These are phyloP conservation scores for Typhlichthys eigenmanni DNA, from an alignment of 2,797 vertebrate species.

Conservation along the genomic window DNA sequence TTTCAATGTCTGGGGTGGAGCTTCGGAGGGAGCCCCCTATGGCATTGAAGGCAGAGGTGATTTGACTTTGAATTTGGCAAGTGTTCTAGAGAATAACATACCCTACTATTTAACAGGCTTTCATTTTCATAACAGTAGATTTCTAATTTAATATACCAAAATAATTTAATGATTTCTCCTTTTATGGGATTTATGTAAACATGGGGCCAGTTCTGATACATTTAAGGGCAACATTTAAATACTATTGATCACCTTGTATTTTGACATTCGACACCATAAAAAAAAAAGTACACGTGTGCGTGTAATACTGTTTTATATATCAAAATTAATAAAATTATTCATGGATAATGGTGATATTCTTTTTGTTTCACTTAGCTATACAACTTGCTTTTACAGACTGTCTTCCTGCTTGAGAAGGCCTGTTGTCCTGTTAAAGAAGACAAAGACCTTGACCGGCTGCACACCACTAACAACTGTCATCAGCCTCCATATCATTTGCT, in stretches of 20 bases:
- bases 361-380: conserved; percentile 17
- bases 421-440: conserved; percentile 51
- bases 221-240: conserved; percentile 41
- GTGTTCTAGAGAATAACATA: conserved; percentile 46
- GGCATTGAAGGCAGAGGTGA: conserved; percentile 9
- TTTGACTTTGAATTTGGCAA: conserved; percentile 62
- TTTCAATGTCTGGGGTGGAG: no score
- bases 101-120: conserved; percentile 45
- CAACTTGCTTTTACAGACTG: conserved; percentile 26
- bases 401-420: conserved; percentile 6
- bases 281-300: no score
- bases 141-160: conserved; percentile 71
- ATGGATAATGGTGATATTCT: neutral
- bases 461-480: conserved; percentile 7
- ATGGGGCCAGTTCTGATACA: conserved; percentile 46
- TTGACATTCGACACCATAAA: conserved; percentile 29
- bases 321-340: no score
- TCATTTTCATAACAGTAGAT: conserved; percentile 67
- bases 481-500: conserved; percentile 31
- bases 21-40: no score
- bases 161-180: conserved; percentile 50
- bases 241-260: conserved; percentile 28
- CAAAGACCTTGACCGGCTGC: conserved; percentile 54
- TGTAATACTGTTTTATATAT: no score
- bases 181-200: conserved; percentile 50